Conservation (phyloP, 2,888 invertebrate genomes). For the Trichopria drosophilae region DNA sequence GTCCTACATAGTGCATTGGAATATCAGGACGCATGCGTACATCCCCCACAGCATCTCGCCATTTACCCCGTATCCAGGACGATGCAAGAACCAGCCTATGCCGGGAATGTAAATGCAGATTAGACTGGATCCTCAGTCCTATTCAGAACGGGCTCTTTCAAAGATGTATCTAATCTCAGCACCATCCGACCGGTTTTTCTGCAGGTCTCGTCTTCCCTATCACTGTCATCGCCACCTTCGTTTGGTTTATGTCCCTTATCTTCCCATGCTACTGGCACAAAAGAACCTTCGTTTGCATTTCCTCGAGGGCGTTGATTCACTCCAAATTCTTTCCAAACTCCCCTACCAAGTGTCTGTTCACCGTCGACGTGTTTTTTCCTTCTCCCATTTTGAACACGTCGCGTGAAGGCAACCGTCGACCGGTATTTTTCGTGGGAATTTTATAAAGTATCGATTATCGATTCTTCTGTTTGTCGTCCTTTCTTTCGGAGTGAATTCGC, state of each 20-base stretch:
- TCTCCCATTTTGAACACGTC: too few species aligned
- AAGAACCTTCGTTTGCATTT: background rate
- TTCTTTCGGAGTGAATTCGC: too few species aligned
- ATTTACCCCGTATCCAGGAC: too few species aligned
- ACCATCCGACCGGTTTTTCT: conserved; percentile 32
- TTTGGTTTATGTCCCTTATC: too few species aligned
- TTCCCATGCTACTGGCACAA: conserved; percentile 5
- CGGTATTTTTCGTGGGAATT: too few species aligned
- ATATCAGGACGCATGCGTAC: too few species aligned
- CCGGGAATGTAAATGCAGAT: conserved; percentile 46
- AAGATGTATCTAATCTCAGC: conserved; percentile 40
- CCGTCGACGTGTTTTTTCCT: too few species aligned
- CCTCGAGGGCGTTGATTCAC: background rate
- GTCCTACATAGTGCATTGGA: too few species aligned
- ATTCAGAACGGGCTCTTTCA: conserved; percentile 28
- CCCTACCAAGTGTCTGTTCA: background rate
- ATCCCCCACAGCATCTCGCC: too few species aligned
- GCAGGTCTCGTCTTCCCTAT: background rate
- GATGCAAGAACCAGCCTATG: conserved; percentile 40
- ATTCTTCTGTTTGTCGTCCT: too few species aligned
- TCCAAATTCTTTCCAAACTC: conserved; percentile 5
- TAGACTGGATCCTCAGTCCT: conserved; percentile 33
- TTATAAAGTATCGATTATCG: too few species aligned
- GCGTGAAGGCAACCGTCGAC: too few species aligned
- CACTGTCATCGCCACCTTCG: background rate